phyloP scores from a whole-genome alignment of 2,888 invertebrate species.

The Panorpa germanica region DNA sequence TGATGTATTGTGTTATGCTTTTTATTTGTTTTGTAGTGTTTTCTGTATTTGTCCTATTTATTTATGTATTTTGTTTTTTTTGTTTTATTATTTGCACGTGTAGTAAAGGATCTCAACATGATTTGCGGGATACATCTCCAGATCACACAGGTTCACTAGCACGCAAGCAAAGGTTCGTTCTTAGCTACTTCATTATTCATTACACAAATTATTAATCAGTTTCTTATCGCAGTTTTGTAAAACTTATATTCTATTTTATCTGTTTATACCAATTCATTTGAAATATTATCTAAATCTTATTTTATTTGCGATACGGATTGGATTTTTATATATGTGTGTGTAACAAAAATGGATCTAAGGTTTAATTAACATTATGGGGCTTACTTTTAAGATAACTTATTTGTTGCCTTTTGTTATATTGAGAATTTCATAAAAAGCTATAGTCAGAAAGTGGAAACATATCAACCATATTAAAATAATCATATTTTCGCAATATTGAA shows the following conservation, averaged over 20 bases:
- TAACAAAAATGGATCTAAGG: constrained; percentile 2
- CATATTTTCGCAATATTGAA: neutral
- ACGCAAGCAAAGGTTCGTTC: constrained; percentile 59
- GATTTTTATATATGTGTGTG: constrained; percentile 9
- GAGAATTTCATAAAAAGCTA: constrained; percentile 3
- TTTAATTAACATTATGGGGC: constrained; percentile 9
- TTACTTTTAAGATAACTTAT: constrained; percentile 9
- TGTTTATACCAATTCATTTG: constrained; percentile 9
- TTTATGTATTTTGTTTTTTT: constrained; percentile 16
- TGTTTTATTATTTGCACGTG: constrained; percentile 13
- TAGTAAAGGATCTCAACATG: constrained; percentile 59
- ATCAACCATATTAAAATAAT: neutral
- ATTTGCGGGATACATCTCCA: constrained; percentile 52
- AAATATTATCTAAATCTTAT: constrained; percentile 9
- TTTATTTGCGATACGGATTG: no score
- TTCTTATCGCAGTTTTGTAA: constrained; percentile 10
- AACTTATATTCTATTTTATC: constrained; percentile 9
- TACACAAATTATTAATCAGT: constrained; percentile 13
- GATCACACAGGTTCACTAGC: constrained; percentile 45
- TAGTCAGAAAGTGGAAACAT: constrained; percentile 1
- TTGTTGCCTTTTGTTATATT: constrained; percentile 5
- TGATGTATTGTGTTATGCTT: constrained; percentile 16
- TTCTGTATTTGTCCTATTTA: constrained; percentile 13
- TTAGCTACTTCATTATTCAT: constrained; percentile 13
- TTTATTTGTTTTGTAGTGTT: constrained; percentile 9